These are phyloP conservation scores for Pseudochromis fuscus DNA, from an alignment of 2,797 vertebrate genomes.

Conservation along the genomic window DNA sequence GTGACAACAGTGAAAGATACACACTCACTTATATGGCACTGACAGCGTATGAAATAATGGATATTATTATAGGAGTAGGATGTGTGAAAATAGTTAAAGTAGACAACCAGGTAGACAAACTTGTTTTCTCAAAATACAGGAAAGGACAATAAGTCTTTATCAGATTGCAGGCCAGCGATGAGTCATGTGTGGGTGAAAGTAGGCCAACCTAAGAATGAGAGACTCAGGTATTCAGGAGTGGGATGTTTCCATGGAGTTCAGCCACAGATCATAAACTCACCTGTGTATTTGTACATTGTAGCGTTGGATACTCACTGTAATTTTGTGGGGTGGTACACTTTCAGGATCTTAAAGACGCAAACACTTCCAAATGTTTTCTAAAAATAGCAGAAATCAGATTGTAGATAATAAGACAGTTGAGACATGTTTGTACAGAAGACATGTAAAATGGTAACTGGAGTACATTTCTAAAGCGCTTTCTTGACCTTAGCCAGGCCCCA, in stretches of 20 bases:
- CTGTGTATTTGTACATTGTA: slow-evolving; percentile 12
- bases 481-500: no score
- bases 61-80: neutral
- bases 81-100: slow-evolving; percentile 40
- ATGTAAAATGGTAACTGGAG: no score
- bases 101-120: slow-evolving; percentile 45
- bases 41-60: neutral
- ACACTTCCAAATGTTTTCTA: neutral
- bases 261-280: slow-evolving; percentile 35
- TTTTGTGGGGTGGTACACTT: slow-evolving; percentile 1
- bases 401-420: slow-evolving; percentile 17
- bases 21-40: neutral
- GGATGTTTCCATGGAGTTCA: slow-evolving; percentile 48
- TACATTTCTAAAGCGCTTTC: no score
- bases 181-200: slow-evolving; percentile 78
- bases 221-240: slow-evolving; percentile 63
- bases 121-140: slow-evolving; percentile 51
- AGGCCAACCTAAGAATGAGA: slow-evolving; percentile 66
- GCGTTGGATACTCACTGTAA: slow-evolving; percentile 1
- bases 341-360: neutral
- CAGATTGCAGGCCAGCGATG: slow-evolving; percentile 68
- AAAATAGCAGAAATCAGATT: slow-evolving; percentile 12
- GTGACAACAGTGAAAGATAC: slow-evolving; percentile 46
- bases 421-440: slow-evolving; percentile 14
- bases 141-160: slow-evolving; percentile 73